Base-by-base conservation (phyloP, 2,888 invertebrate species). In the Cynaeus angustus region DNA sequence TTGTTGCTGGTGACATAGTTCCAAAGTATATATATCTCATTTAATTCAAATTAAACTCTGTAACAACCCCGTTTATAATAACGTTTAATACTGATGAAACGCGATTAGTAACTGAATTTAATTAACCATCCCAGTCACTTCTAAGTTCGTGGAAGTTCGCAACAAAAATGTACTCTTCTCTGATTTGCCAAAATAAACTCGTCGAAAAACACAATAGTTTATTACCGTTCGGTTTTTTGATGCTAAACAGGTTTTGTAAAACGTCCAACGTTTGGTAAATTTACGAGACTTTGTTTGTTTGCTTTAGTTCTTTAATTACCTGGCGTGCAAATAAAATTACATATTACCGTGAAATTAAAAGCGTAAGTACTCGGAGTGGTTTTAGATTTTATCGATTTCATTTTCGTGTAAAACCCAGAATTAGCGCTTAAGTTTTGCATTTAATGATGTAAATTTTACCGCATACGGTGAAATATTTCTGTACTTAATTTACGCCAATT, bases 241-340 rank as follows among this genome's bases (percentile, higher is more conserved):
- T 13, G 12, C 1, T 43, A 12, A 43, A 43, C 43, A 43, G 43
- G 10, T 6, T 43, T 6, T 12, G 43, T 13, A 6, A 2, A 4
- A 43, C 43, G 43, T 43, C 43, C 9, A 10, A 43, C 43, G 7
- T 12, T 43, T 7, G 43, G 13, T 12, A 10, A 43, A 43, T 12
- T 43, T 43, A 43, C 43, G 43, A 43, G 43, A 10, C 12, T 10
- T 12, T 43, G 13, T 43, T 43, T 43, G 43, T 43, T 43, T 12
- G 43, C 43, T 9, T 43, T 43, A 7, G 3, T 10, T 12, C 3
- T 43, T 43, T 13, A 13, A 43, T 43, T 43, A 43, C 43, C 10
- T 43, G 10, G 1, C 43, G 7, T 37, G 37, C 37, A 37, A 37
- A n/a, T n/a, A 37, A 37, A 37, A 37, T 37, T 37, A 37, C n/a